These are phyloP conservation scores for Heteronetta atricapilla DNA, from an alignment of 2,113 vertebrate species.

Conservation along the genomic window DNA sequence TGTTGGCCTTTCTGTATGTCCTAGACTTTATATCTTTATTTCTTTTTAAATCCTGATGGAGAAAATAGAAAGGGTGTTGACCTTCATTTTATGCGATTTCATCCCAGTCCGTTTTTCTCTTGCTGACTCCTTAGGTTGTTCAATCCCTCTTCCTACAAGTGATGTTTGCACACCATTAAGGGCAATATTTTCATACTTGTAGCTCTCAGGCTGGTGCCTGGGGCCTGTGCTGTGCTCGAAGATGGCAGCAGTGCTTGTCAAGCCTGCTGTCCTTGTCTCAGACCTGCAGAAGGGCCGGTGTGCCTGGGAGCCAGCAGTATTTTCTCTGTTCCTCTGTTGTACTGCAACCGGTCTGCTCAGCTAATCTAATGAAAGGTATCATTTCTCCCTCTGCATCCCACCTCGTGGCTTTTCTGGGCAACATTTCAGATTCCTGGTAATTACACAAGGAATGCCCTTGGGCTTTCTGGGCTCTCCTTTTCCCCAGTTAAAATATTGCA, in stretches of 20 bases:
- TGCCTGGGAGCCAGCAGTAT: background rate
- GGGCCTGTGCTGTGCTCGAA: background rate
- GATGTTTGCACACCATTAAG: background rate
- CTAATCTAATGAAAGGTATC: background rate
- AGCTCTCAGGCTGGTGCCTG: background rate
- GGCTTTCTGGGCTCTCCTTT: background rate
- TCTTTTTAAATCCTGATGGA: constrained; percentile 5
- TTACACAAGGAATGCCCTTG: background rate
- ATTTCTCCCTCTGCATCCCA: background rate
- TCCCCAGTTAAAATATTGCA: background rate
- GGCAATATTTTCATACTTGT: background rate
- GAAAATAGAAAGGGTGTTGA: constrained; percentile 32
- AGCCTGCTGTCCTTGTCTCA: background rate
- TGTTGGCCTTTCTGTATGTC: background rate
- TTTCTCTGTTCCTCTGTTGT: background rate
- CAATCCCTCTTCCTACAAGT: background rate
- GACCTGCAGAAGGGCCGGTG: background rate
- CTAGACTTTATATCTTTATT: background rate
- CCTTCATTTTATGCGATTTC: constrained; percentile 8
- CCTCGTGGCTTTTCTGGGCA: background rate
- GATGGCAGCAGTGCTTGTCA: background rate
- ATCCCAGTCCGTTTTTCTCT: background rate
- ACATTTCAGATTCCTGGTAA: background rate
- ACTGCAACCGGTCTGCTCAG: background rate
- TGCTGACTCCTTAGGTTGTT: background rate